Evolutionary conservation across 2,888 invertebrate genomes (phyloP).

Genomic region (Acronicta psi): DNA sequence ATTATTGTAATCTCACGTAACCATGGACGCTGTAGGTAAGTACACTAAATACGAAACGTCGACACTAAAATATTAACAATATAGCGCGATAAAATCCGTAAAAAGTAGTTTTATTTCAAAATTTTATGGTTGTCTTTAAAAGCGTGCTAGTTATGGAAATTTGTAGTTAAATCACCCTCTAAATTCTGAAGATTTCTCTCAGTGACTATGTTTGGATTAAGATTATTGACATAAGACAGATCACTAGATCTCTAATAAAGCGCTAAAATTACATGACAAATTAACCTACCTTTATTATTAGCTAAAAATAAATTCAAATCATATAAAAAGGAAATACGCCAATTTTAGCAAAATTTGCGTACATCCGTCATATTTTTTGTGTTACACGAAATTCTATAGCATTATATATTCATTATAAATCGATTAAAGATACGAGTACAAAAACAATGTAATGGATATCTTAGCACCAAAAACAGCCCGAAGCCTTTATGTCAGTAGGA

Average conservation of each 20-base stretch:
- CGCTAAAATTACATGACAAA: neutral
- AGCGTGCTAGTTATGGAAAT: slow-evolving; percentile 1
- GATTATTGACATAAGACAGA: too few species aligned
- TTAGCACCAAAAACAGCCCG: slow-evolving; percentile 25
- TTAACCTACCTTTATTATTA: neutral
- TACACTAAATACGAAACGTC: too few species aligned
- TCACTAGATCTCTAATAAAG: too few species aligned
- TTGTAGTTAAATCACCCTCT: slow-evolving; percentile 5
- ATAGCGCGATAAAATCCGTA: too few species aligned
- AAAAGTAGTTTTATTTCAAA: too few species aligned
- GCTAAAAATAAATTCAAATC: slow-evolving; percentile 11
- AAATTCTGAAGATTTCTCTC: too few species aligned
- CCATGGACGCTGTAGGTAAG: too few species aligned
- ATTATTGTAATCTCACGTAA: too few species aligned
- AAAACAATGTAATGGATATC: slow-evolving; percentile 49
- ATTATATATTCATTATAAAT: slow-evolving; percentile 58
- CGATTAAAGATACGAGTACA: slow-evolving; percentile 52
- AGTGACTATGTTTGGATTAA: too few species aligned
- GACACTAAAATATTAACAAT: too few species aligned
- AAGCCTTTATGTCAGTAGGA: slow-evolving; percentile 29
- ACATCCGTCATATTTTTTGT: slow-evolving; percentile 31
- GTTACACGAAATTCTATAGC: slow-evolving; percentile 40
- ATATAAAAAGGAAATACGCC: slow-evolving; percentile 17
- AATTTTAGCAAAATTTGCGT: slow-evolving; percentile 24
- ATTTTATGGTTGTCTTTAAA: slow-evolving; percentile 18